Percentiles rank a stretch among this genome's conserved stretches.
phyloP scores from a whole-genome alignment of 2,888 invertebrate species.

The Drosophila pseudotakahashii region DNA sequence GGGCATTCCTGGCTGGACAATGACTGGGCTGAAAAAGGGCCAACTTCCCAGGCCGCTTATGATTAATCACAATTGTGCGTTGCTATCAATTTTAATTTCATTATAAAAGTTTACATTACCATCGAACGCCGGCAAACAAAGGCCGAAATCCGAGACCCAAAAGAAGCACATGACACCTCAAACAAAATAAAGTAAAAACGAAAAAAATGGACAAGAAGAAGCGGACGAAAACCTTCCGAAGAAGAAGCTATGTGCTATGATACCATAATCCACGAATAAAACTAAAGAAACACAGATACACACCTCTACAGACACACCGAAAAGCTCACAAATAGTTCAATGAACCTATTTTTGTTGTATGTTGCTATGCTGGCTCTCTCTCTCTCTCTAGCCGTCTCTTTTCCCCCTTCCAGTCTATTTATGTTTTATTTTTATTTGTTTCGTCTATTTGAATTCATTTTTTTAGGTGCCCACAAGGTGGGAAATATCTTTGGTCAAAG shows the following conservation, averaged over 20 bases:
- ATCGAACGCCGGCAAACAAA: constrained; percentile 42
- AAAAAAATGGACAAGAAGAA: constrained; percentile 21
- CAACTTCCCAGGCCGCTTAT: constrained; percentile 17
- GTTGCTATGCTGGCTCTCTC: constrained; percentile 68
- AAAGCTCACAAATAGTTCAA: constrained; percentile 81
- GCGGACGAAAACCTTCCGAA: constrained; percentile 63
- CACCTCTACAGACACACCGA: constrained; percentile 52
- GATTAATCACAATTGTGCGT: constrained; percentile 50
- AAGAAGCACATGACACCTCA: constrained; percentile 41
- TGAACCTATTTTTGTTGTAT: constrained; percentile 75
- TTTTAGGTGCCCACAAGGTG: constrained; percentile 51
- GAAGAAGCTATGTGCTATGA: constrained; percentile 75
- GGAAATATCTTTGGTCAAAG: constrained; percentile 35
- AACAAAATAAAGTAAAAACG: constrained; percentile 10
- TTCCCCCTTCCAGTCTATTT: constrained; percentile 44
- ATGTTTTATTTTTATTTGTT: constrained; percentile 59
- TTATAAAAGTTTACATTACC: constrained; percentile 74
- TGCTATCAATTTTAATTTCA: constrained; percentile 69
- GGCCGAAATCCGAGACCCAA: constrained; percentile 39
- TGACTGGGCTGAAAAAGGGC: constrained; percentile 37
- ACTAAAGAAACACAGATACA: constrained; percentile 73
- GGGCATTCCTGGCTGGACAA: constrained; percentile 27
- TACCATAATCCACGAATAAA: constrained; percentile 81
- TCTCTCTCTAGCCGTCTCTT: constrained; percentile 13
- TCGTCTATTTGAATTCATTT: constrained; percentile 67